Percentiles rank a stretch among this genome's conserved stretches.
Conservation (phyloP, 1,140 invertebrate species). For the Mizuhopecten yessoensis region DNA sequence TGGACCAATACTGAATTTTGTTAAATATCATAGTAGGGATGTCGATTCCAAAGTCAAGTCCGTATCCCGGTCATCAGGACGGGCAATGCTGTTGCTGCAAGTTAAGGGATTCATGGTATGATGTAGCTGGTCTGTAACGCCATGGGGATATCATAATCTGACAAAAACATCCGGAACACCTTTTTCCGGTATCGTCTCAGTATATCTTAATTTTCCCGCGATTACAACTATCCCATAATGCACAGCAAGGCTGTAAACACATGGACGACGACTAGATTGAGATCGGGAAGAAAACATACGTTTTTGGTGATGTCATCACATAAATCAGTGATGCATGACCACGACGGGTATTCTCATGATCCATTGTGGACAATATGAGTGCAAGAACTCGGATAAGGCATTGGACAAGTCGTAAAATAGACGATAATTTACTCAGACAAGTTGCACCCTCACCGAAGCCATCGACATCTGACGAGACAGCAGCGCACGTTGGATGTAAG, state of each 20-base stretch:
- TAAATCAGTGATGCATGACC: constrained; percentile 32
- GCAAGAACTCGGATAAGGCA: neutral
- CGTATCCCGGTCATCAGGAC: too few relatives aligned
- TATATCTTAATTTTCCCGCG: neutral
- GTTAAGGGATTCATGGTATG: too few relatives aligned
- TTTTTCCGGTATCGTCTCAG: neutral
- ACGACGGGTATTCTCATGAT: neutral
- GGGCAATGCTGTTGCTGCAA: too few relatives aligned
- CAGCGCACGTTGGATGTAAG: neutral
- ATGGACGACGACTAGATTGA: neutral
- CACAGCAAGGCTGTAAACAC: neutral
- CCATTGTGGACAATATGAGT: constrained; percentile 6
- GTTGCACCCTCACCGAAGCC: neutral
- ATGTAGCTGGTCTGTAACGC: too few relatives aligned
- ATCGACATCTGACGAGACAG: neutral
- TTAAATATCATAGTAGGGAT: too few relatives aligned
- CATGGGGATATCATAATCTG: too few relatives aligned
- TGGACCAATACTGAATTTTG: too few relatives aligned
- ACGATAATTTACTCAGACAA: neutral
- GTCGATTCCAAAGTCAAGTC: too few relatives aligned
- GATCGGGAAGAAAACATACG: neutral
- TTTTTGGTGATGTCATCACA: constrained; percentile 28
- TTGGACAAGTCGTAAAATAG: neutral
- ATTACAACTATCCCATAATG: neutral
- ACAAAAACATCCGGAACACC: neutral